Base-by-base conservation (phyloP, 1,140 invertebrate species). In the Drosophila parabipectinata region DNA sequence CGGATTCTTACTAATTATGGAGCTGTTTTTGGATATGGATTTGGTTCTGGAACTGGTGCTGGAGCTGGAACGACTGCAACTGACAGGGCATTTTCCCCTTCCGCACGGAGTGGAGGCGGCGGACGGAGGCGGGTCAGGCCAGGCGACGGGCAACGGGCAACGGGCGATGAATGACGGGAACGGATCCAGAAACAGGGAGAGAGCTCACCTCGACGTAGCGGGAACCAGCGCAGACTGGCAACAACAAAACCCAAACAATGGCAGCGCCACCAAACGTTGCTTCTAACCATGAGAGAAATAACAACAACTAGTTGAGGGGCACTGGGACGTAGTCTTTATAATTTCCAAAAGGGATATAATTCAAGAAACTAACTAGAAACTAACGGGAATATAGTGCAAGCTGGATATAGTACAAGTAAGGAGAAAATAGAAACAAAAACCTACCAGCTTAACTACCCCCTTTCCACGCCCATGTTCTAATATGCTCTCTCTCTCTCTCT, bases 21-120 rank as follows among this genome's bases (percentile, higher is more conserved):
- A 21, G n/a, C 6, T 18, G 37, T 14, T 10, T 47, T 24, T 41
- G 50, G 14, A 14, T 4, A 9, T 72, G 37, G 18, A 15, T 15
- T 3, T 52, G 41, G 28, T 45, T 12, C 18, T 67, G 59, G 34
- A 41, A 6, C 7, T 39, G 4, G 6, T 53, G 30, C 24, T 67
- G 45, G 32, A 28, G 63, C 50, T 82, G 72, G 58, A 18, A 10
- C 45, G 34, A 6, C 34, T 55, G 56, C 73, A 77, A 79, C 53
- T 63, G 77, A 39, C 61, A 87, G 74, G 55, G 48, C 81, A 85
- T 85, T 87, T 87, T 87, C 82, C 75, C 78, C 72, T 77, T 66
- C 5, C 26, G 26, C 26, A 28, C 26, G 37, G 34, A 30, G 15
- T 3, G 53, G 9, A 21, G 21, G 21, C 18, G 45, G 10, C 47